These are phyloP conservation scores for Melanotus villosus DNA, from an alignment of 2,888 invertebrate species.

Conservation along the genomic window DNA sequence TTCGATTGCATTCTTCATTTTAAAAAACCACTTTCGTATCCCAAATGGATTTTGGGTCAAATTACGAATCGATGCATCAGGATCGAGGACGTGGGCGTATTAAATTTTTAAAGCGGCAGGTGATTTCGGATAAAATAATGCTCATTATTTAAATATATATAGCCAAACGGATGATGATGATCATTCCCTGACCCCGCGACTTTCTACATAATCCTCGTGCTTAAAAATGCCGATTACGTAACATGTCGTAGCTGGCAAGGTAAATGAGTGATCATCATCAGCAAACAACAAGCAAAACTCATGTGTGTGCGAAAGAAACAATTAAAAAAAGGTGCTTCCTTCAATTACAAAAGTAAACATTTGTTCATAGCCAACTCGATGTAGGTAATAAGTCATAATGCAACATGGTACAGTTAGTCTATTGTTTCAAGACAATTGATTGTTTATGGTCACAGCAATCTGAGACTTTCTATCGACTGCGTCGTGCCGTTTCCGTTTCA, in stretches of 20 bases:
- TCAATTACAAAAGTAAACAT: slow-evolving; percentile 6
- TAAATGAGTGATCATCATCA: slow-evolving; percentile 1
- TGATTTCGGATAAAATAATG: too few relatives aligned
- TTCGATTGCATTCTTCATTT: neutral
- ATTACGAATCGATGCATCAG: too few relatives aligned
- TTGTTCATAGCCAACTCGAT: neutral
- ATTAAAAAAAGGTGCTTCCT: neutral
- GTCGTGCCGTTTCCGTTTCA: slow-evolving; percentile 29
- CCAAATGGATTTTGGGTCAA: neutral
- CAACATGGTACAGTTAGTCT: slow-evolving; percentile 36
- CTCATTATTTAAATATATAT: too few relatives aligned
- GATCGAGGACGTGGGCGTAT: too few relatives aligned
- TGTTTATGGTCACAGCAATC: slow-evolving; percentile 49
- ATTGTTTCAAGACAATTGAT: slow-evolving; percentile 55
- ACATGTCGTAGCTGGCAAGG: neutral
- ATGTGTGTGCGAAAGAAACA: neutral
- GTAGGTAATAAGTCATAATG: slow-evolving; percentile 22
- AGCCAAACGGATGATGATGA: too few relatives aligned
- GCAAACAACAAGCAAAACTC: neutral
- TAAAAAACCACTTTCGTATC: neutral
- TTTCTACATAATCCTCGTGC: neutral
- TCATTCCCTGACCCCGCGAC: slow-evolving; percentile 1
- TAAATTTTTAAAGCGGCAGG: too few relatives aligned
- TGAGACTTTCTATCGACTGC: slow-evolving; percentile 53
- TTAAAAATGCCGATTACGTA: neutral